These are phyloP conservation scores for Drosophila burlai DNA, from an alignment of 1,140 invertebrate species.

Conservation along the genomic window DNA sequence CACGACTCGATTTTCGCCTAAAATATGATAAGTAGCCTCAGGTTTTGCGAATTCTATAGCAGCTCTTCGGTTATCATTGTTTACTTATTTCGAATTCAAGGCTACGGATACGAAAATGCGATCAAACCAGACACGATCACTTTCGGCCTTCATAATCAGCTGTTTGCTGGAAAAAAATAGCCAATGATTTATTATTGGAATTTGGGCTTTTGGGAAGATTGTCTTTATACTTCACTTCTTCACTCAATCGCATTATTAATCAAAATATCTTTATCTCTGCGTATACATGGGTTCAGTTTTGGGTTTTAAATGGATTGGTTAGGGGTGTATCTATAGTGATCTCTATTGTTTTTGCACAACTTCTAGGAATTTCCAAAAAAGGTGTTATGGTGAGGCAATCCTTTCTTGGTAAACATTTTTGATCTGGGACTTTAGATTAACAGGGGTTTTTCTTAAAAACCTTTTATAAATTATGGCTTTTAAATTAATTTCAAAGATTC, in stretches of 20 bases:
- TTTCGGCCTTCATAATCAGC: slow-evolving; percentile 36
- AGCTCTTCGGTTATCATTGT: slow-evolving; percentile 32
- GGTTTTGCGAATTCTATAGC: slow-evolving; percentile 32
- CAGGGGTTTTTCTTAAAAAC: neutral
- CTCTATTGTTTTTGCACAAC: slow-evolving; percentile 4
- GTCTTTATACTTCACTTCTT: slow-evolving; percentile 5
- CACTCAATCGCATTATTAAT: slow-evolving; percentile 17
- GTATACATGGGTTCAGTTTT: neutral
- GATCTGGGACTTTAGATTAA: neutral
- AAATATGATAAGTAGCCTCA: slow-evolving; percentile 44
- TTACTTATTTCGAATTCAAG: slow-evolving; percentile 37
- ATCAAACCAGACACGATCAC: slow-evolving; percentile 39
- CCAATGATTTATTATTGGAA: slow-evolving; percentile 9
- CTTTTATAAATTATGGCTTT: neutral
- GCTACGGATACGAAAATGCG: slow-evolving; percentile 28
- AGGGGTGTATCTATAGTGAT: slow-evolving; percentile 3
- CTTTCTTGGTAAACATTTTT: neutral
- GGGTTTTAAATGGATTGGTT: neutral
- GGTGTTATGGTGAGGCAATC: neutral
- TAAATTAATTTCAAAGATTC: neutral
- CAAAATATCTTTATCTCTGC: neutral
- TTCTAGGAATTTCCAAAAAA: slow-evolving; percentile 9
- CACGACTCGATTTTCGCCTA: slow-evolving; percentile 36
- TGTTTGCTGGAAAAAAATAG: slow-evolving; percentile 19
- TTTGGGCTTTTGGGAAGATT: neutral